Percentiles rank a stretch among this genome's conserved stretches.
Conservation (phyloP, 2,888 invertebrate genomes). For the Mongoloraphidia duomilia region DNA sequence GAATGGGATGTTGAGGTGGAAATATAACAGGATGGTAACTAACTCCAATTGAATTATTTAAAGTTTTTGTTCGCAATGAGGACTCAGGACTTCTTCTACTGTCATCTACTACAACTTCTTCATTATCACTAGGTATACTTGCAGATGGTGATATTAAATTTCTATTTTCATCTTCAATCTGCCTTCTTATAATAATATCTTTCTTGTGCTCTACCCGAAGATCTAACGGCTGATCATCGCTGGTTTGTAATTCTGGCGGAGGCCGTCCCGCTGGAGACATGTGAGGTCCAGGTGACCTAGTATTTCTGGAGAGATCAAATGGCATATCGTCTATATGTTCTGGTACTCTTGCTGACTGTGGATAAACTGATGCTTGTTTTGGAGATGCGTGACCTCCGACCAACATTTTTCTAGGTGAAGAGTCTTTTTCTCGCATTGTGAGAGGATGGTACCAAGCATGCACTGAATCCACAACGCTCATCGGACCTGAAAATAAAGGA, state of each 20-base stretch:
- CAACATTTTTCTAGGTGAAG: constrained; percentile 79
- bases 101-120: constrained; percentile 21
- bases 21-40: constrained; percentile 36
- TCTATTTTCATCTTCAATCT: constrained; percentile 73
- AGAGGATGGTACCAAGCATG: constrained; percentile 32
- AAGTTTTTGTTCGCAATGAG: constrained; percentile 12
- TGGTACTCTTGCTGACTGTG: constrained; percentile 43
- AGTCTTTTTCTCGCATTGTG: constrained; percentile 83
- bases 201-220: constrained; percentile 77
- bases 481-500: constrained; percentile 31
- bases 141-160: constrained; percentile 56
- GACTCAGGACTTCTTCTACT: constrained; percentile 19
- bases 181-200: constrained; percentile 31
- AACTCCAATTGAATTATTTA: constrained; percentile 24
- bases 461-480: constrained; percentile 61
- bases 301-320: constrained; percentile 46
- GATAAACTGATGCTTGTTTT: constrained; percentile 61
- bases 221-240: constrained; percentile 70
- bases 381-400: constrained; percentile 47
- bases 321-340: constrained; percentile 43
- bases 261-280: constrained; percentile 43
- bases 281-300: constrained; percentile 34
- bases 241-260: constrained; percentile 32
- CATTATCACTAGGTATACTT: constrained; percentile 23
- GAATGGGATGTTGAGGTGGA: constrained; percentile 41